Percentiles rank a stretch among this genome's conserved stretches.
These are phyloP conservation scores for Cryptocephalus primarius DNA, from an alignment of 2,888 invertebrate species.

Conservation along the genomic window DNA sequence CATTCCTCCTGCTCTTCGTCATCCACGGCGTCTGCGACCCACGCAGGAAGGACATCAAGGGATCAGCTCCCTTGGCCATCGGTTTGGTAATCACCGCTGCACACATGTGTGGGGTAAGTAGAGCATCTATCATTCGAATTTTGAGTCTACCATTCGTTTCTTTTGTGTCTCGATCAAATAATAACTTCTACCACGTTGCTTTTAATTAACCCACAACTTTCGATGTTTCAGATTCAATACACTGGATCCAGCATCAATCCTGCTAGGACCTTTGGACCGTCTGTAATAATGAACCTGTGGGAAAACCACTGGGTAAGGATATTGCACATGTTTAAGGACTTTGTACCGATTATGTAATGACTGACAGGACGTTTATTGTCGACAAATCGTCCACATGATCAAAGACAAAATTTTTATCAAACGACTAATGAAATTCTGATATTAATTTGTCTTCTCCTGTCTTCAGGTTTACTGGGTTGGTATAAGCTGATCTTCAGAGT, in stretches of 20 bases:
- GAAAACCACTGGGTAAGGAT: constrained; percentile 50
- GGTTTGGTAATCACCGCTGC: constrained; percentile 52
- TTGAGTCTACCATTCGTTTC: too few species aligned
- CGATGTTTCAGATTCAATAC: constrained; percentile 43
- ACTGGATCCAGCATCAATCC: constrained; percentile 65
- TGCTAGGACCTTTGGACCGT: constrained; percentile 59
- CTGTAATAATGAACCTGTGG: constrained; percentile 51
- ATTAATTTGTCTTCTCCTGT: constrained; percentile 2
- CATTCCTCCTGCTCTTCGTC: constrained; percentile 54
- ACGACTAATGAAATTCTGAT: too few species aligned
- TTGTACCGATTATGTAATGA: too few species aligned
- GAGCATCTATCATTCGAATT: neutral
- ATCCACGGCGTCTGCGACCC: constrained; percentile 54
- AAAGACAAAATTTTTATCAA: too few species aligned
- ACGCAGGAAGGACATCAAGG: constrained; percentile 47
- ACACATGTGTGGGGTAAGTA: constrained; percentile 61
- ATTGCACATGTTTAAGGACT: neutral
- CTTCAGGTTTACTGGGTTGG: constrained; percentile 53
- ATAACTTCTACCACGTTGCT: too few species aligned
- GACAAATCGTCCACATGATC: too few species aligned
- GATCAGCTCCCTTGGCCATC: constrained; percentile 54
- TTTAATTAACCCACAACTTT: too few species aligned
- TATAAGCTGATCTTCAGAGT: constrained; percentile 48
- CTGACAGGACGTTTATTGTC: too few species aligned
- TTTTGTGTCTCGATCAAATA: too few species aligned